phyloP scores from a whole-genome alignment of 2,888 invertebrate species.

The Cybosia mesomella region DNA sequence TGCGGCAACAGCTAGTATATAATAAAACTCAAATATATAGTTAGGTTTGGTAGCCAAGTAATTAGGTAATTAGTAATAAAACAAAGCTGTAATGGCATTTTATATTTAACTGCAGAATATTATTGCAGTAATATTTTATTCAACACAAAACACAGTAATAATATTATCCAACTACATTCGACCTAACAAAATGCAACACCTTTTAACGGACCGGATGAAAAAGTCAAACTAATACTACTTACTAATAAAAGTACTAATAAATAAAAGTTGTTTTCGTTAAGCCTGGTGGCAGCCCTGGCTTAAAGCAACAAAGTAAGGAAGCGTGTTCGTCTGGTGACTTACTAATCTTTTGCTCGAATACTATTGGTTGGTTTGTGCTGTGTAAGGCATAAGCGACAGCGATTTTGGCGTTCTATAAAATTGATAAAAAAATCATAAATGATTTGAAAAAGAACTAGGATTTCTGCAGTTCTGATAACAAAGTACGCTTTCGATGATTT shows the following conservation, averaged over 20 bases:
- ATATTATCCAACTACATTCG: background rate
- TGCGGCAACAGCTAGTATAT: too few relatives aligned
- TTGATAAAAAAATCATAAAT: too few relatives aligned
- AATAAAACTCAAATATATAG: too few relatives aligned
- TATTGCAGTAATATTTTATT: too few relatives aligned
- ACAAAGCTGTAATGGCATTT: too few relatives aligned
- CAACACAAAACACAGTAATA: too few relatives aligned
- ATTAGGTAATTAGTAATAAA: too few relatives aligned
- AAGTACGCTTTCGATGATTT: background rate
- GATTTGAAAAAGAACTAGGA: too few relatives aligned
- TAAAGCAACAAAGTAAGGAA: conserved; percentile 69
- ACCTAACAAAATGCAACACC: background rate
- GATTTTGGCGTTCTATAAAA: conserved; percentile 10
- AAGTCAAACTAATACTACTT: conserved; percentile 27
- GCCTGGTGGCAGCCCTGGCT: conserved; percentile 61
- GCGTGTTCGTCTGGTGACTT: conserved; percentile 72
- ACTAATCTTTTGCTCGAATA: conserved; percentile 70
- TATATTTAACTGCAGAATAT: too few relatives aligned
- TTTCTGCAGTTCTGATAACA: background rate
- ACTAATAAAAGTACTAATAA: conserved; percentile 33
- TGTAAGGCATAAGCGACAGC: conserved; percentile 31
- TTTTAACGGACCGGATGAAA: background rate
- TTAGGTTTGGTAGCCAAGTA: background rate
- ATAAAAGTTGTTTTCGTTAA: conserved; percentile 40
- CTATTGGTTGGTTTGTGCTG: conserved; percentile 46